phyloP scores from a whole-genome alignment of 2,797 vertebrate species.

The Melanotaenia maccullochi region DNA sequence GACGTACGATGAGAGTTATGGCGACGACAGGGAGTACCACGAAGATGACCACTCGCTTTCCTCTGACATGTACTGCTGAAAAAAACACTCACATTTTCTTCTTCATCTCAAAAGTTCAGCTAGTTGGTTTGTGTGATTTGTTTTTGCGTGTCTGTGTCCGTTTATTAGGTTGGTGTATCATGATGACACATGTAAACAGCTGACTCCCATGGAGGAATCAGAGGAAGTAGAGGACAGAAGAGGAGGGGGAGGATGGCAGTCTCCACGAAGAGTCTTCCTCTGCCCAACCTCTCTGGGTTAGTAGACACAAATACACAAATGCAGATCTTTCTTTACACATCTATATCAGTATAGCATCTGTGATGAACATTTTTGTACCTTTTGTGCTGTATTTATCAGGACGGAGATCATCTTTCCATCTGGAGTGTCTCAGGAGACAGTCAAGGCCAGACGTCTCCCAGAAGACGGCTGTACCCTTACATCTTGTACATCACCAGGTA shows the following conservation, averaged over 20 bases:
- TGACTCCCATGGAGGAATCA: slow-evolving; percentile 87
- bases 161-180: slow-evolving; percentile 89
- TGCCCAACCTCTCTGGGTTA: slow-evolving; percentile 92
- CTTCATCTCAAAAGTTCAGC: slow-evolving; percentile 10
- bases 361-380: background rate
- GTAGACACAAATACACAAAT: slow-evolving; percentile 5
- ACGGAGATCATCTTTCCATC: slow-evolving; percentile 95
- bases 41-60: slow-evolving; percentile 90
- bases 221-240: slow-evolving; percentile 81
- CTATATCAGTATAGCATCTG: background rate
- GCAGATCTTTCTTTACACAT: background rate
- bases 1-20: slow-evolving; percentile 87
- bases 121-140: background rate
- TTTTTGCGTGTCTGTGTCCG: slow-evolving; percentile 35
- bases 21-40: slow-evolving; percentile 87
- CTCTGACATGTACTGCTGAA: slow-evolving; percentile 88
- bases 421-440: slow-evolving; percentile 96
- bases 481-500: slow-evolving; percentile 97
- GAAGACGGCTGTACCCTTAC: slow-evolving; percentile 92
- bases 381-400: slow-evolving; percentile 72
- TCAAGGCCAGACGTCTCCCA: slow-evolving; percentile 90
- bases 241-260: slow-evolving; percentile 82
- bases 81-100: slow-evolving; percentile 22
- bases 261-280: slow-evolving; percentile 91
- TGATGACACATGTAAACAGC: slow-evolving; percentile 92